A percentile compares a stretch with the other conserved stretches of the same genome.
Evolutionary conservation across 1,140 invertebrate species (phyloP).

Genomic region (Drosophila hydei): DNA sequence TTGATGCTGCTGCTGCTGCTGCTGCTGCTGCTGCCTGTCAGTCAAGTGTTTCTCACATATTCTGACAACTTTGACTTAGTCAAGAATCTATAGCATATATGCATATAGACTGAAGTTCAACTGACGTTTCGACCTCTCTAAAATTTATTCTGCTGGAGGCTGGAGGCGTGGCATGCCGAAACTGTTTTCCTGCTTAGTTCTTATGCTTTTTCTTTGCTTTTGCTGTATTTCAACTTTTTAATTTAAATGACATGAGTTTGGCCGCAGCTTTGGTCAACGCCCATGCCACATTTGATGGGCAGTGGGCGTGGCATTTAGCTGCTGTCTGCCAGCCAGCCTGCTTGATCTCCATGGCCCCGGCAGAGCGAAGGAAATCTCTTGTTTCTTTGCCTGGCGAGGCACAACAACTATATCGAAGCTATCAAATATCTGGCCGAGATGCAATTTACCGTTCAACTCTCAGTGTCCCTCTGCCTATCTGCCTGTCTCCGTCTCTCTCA

Average conservation of each 20-base stretch:
- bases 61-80: conserved; percentile 66
- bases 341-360: conserved; percentile 59
- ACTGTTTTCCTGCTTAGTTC: not conserved
- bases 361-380: conserved; percentile 16
- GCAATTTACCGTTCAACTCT: conserved; percentile 58
- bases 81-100: conserved; percentile 59
- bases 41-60: conserved; percentile 53
- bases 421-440: conserved; percentile 2
- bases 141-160: conserved; percentile 4
- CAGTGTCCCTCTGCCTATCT: not conserved
- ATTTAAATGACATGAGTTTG: conserved; percentile 75
- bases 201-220: conserved; percentile 44
- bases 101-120: conserved; percentile 2
- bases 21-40: conserved; percentile 34
- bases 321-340: conserved; percentile 22
- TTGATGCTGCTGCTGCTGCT: not conserved
- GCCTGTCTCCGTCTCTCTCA: not conserved
- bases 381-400: conserved; percentile 11
- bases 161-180: conserved; percentile 52
- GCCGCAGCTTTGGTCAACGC: conserved; percentile 44
- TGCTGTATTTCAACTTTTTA: conserved; percentile 71
- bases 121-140: conserved; percentile 49
- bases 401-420: conserved; percentile 52
- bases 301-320: conserved; percentile 52
- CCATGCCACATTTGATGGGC: conserved; percentile 69